phyloP scores from a whole-genome alignment of 1,140 invertebrate genomes.

The Drosophila bocqueti region DNA sequence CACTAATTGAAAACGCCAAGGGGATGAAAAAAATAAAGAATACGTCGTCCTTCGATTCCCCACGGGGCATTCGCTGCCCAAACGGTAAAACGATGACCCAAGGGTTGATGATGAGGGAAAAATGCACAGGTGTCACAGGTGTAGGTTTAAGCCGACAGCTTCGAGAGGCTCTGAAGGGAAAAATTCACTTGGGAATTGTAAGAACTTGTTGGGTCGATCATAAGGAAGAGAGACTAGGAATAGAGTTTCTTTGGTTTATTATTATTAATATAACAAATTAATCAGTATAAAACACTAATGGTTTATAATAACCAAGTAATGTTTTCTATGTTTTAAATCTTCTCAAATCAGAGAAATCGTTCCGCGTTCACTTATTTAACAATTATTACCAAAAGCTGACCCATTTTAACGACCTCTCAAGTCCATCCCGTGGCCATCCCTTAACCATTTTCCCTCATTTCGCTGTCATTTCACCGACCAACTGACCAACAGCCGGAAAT shows the following conservation, averaged over 20 bases:
- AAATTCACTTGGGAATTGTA: not conserved
- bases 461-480: conserved; percentile 36
- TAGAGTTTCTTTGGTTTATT: too few relatives aligned
- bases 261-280: too few relatives aligned
- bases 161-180: not conserved
- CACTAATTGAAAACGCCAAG: conserved; percentile 68
- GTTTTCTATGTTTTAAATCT: not conserved
- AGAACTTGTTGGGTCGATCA: not conserved
- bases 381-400: not conserved
- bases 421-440: not conserved
- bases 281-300: too few relatives aligned
- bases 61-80: not conserved
- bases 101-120: conserved; percentile 18
- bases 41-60: conserved; percentile 3
- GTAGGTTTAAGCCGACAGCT: not conserved
- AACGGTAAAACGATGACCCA: conserved; percentile 6
- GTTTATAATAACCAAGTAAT: not conserved
- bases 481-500: conserved; percentile 48
- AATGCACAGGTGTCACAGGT: conserved; percentile 8
- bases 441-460: conserved; percentile 4
- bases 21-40: conserved; percentile 28
- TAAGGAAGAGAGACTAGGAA: not conserved
- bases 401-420: not conserved
- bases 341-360: not conserved
- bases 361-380: too few relatives aligned